Evolutionary conservation across 2,888 invertebrate genomes (phyloP), one percentile per base, ranked within the genome.

Genomic region (Cecidostiba fungosa): DNA sequence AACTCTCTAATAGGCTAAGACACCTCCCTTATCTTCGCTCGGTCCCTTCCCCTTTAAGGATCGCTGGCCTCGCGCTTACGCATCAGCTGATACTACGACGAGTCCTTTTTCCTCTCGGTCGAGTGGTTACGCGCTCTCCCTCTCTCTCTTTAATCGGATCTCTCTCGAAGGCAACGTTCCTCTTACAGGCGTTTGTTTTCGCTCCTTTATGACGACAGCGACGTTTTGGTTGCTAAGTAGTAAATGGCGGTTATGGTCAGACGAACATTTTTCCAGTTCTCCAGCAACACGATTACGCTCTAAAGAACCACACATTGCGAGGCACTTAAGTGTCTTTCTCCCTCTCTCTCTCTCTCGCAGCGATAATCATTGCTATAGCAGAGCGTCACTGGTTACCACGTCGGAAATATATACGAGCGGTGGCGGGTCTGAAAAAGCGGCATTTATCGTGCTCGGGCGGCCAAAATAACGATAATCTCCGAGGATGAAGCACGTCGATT

Each of bases 41-140:
- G 73, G 86, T 89, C 85, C 89, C 87, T 88, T 90, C 88, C 84
- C 86, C 90, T 90, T 91, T 90, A 90, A 90, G 89, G 89, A 89
- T 88, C 90, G 88, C 88, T 89, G 89, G 86, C 89, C 89, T 88
- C 62, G 83, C 70, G 69, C 80, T 79, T 43, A 86, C 62, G 85
- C 84, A 87, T 89, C 89, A 90, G 89, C 90, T 89, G 90, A 89
- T 85, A 82, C 73, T 29, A 1, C 47, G 10, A 19, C 23, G 39
- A 69, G 14, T 32, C 5, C 16, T 70, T 70, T 70, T n/a, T 36
- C n/a, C 36, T 29, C 39, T 3, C 6, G 43, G 29, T 62, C 32
- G 23, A 32, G 32, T 39, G 19, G 2, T 5, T 43, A 19, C 59
- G 4, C 2, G 26, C 36, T n/a, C 43, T 43, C 26, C 29, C 36